These are phyloP conservation scores for Clinocottus analis DNA, from an alignment of 2,113 vertebrate species.

Conservation along the genomic window DNA sequence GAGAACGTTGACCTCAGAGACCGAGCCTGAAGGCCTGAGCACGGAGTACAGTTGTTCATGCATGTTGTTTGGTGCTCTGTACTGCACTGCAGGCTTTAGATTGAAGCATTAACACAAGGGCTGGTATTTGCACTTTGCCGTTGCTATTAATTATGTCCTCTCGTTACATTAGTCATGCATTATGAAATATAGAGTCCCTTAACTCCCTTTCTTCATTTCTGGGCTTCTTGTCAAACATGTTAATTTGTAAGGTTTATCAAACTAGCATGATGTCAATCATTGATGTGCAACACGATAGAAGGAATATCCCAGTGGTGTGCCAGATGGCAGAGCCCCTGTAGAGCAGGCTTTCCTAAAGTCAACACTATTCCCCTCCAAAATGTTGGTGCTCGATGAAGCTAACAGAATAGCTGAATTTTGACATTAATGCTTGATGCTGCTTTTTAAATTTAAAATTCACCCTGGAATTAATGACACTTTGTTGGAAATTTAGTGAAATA, in stretches of 20 bases:
- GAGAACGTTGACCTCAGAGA: constrained; percentile 25
- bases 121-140: constrained; percentile 23
- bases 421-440: background rate
- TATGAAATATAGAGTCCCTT: background rate
- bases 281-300: constrained; percentile 42
- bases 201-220: constrained; percentile 15
- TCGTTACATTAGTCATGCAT: constrained; percentile 5
- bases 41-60: constrained; percentile 7
- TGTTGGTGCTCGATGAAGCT: constrained; percentile 6
- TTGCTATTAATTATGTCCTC: constrained; percentile 23
- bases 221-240: constrained; percentile 37
- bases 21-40: constrained; percentile 21
- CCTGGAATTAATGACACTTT: background rate
- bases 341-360: constrained; percentile 37
- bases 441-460: background rate
- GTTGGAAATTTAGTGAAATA: background rate
- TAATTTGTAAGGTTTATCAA: constrained; percentile 55
- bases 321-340: constrained; percentile 55
- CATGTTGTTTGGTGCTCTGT: constrained; percentile 7
- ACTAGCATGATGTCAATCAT: constrained; percentile 54
- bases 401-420: constrained; percentile 3
- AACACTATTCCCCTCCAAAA: constrained; percentile 20
- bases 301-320: constrained; percentile 40
- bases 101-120: constrained; percentile 9
- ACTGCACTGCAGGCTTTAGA: background rate